A percentile compares a stretch with the other conserved stretches of the same genome.
Conservation (phyloP, 2,797 vertebrate genomes). For the Tenualosa ilisha region DNA sequence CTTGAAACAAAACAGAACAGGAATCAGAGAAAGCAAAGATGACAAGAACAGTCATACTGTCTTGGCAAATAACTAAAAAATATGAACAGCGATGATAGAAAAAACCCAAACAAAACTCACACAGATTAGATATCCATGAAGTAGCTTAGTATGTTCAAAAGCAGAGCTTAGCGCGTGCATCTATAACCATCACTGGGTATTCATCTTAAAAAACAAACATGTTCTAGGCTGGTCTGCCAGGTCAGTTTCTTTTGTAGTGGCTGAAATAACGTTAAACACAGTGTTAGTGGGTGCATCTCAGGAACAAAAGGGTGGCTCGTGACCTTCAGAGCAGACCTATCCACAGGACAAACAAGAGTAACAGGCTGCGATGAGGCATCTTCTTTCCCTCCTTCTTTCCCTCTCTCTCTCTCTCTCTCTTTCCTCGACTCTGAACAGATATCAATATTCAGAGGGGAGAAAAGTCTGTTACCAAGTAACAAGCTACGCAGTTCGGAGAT, state of each 20-base stretch:
- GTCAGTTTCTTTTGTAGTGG: background rate
- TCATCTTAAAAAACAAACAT: background rate
- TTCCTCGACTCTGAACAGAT: background rate
- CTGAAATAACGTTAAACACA: background rate
- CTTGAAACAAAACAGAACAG: background rate
- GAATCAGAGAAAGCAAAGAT: background rate
- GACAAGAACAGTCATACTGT: background rate
- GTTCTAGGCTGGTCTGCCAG: background rate
- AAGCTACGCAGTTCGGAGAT: slow-evolving; percentile 32
- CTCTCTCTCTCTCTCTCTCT: background rate
- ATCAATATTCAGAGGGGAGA: slow-evolving; percentile 25
- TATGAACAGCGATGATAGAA: background rate
- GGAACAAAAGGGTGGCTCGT: slow-evolving; percentile 6
- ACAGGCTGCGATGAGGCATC: background rate
- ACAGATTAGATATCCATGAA: background rate
- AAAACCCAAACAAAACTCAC: background rate
- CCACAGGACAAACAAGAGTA: background rate
- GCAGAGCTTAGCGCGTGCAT: background rate
- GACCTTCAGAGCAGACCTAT: slow-evolving; percentile 14
- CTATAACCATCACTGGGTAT: background rate
- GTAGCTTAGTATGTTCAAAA: background rate
- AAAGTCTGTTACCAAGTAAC: slow-evolving; percentile 27
- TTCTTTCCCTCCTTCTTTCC: background rate
- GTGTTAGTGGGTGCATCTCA: background rate
- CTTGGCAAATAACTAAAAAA: background rate